Evolutionary conservation across 2,797 vertebrate genomes (phyloP), one percentile per base, ranked within the genome.

Genomic region (Lithobates pipiens): DNA sequence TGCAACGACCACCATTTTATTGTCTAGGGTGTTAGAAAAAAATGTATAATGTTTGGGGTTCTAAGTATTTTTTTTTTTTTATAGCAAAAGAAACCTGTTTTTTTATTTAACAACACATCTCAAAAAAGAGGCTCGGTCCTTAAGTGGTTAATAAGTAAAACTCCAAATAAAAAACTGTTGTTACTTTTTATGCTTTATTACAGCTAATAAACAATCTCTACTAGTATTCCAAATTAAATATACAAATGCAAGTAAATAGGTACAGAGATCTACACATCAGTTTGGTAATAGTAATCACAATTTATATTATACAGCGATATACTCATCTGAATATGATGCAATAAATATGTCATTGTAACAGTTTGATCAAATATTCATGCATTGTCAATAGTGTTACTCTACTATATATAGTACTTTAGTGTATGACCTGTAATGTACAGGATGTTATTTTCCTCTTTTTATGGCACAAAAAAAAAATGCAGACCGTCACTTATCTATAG

Each of bases 141-240:
- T 29, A 29, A 29, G 29, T 29, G 29, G 29, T 54, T 10, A 2
- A 34, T 34, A 65, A 2, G 61, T 23, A 36, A 44, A 39, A 68
- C 11, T 34, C 61, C 25, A 68, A 65, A 68, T 10, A 79, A 39
- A 54, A 57, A 57, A 57, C 1, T 46, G 1, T 11, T 54, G 7
- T 3, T 54, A 57, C 39, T 75, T 69, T 61, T n/a, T 61, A 34
- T 44, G 21, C n/a, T 86, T 86, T 82, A 82, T 86, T 86, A 32
- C 9, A 46, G 32, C 32, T 69, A 25, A 70, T 50, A 63, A 81
- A 71, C 61, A n/a, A 71, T 44, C 54, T 73, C n/a, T 61, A 29
- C 25, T 74, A 39, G 15, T 71, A 36, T 57, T 84, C 72, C 32
- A n/a, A 36, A 44, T 39, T 67, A 67, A 44, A 85, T 44, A 73